Evolutionary conservation across 2,888 invertebrate genomes (phyloP), one percentile per base, ranked within the genome.

Genomic region (Drepana falcataria): DNA sequence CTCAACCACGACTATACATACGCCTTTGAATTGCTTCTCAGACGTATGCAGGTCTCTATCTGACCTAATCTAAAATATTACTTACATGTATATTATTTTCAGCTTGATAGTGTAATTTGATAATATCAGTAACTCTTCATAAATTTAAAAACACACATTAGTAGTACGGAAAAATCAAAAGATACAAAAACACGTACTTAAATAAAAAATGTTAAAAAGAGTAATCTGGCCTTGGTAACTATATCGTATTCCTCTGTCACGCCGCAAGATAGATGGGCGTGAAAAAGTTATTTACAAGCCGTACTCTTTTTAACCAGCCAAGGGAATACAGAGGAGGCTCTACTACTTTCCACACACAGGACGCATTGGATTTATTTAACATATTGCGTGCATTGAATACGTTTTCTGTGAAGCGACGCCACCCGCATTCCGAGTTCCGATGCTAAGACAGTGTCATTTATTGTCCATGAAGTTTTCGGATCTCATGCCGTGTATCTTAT

Each of bases 251-350:
- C 65, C 57, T 61, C 51, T 64, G 57, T 59, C 60, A 56, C 55
- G 57, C 52, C 52, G 51, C 52, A 57, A 64, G 64, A 64, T 61
- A 63, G 59, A 66, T 63, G 58, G 55, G 56, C 55, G 60, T 55
- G 59, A 55, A 66, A 64, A 65, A 65, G 61, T 67, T 68, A 73
- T 71, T 67, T 66, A 68, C 63, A 69, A 64, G 60, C 59, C 58
- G 54, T 53, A 62, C 55, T 60, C 59, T 55, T 66, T 69, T 60
- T 56, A 69, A 71, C 67, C 65, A 64, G 64, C 61, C 58, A 59
- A 54, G 58, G 60, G 57, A 54, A 59, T 58, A 52, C 59, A 58
- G 59, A 56, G 61, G 58, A 63, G 66, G 64, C 55, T 48, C 47
- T 34, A 51, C 49, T 47, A 35, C 44, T 44, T 51, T 51, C 41